phyloP scores from a whole-genome alignment of 1,140 invertebrate species.

The Eufriesea mexicana region DNA sequence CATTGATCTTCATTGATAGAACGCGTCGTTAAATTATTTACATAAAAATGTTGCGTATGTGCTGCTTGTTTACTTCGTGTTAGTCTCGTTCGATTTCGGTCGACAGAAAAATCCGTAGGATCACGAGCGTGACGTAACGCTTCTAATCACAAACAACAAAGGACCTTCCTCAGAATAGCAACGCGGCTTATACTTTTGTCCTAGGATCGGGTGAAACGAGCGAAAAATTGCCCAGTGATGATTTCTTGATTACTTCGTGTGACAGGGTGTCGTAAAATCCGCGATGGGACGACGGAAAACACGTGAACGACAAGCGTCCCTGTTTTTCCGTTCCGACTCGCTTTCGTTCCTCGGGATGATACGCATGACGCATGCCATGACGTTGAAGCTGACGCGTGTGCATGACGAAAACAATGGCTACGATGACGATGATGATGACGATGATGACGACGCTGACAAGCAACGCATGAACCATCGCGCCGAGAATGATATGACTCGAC shows the following conservation, averaged over 20 bases:
- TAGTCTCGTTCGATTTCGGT: neutral
- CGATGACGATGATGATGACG: constrained; percentile 33
- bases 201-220: constrained; percentile 5
- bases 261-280: neutral
- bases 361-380: neutral
- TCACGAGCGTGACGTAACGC: constrained; percentile 8
- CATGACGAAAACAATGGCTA: constrained; percentile 20
- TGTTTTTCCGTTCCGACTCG: neutral
- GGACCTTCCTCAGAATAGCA: neutral
- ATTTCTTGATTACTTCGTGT: neutral
- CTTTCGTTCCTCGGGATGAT: neutral
- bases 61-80: constrained; percentile 12
- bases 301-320: constrained; percentile 5
- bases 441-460: constrained; percentile 47
- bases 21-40: constrained; percentile 58
- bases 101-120: constrained; percentile 25
- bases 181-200: neutral
- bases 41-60: constrained; percentile 37
- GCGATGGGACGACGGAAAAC: constrained; percentile 27
- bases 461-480: constrained; percentile 29
- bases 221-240: constrained; percentile 6
- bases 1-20: constrained; percentile 15
- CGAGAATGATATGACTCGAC: constrained; percentile 10
- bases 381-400: constrained; percentile 22
- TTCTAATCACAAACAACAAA: neutral